Percentiles rank a stretch among this genome's conserved stretches.
phyloP scores from a whole-genome alignment of 2,888 invertebrate genomes.

The Metellina segmentata region DNA sequence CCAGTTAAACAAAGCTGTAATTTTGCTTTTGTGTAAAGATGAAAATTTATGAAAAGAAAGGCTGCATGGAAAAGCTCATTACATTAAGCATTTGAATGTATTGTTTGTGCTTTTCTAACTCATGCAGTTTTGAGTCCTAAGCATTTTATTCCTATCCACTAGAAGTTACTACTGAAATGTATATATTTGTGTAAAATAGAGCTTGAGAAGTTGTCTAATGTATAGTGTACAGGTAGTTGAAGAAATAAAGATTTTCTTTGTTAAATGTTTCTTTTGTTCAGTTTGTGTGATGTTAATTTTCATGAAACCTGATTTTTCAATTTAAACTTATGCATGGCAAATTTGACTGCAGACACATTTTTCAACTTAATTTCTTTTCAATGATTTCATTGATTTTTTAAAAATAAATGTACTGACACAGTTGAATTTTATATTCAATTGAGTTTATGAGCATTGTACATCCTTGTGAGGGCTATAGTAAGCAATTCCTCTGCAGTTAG shows the following conservation, averaged over 20 bases:
- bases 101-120: not conserved
- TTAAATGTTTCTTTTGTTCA: not conserved
- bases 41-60: not conserved
- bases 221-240: slow-evolving; percentile 64
- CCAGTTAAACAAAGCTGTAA: not conserved
- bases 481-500: too few relatives aligned
- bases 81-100: not conserved
- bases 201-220: slow-evolving; percentile 56
- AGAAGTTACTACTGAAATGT: slow-evolving; percentile 11
- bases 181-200: slow-evolving; percentile 52
- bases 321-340: too few relatives aligned
- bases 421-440: too few relatives aligned
- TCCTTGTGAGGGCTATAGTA: too few relatives aligned
- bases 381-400: too few relatives aligned
- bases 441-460: too few relatives aligned
- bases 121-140: not conserved
- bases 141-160: not conserved
- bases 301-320: too few relatives aligned
- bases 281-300: not conserved
- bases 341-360: too few relatives aligned
- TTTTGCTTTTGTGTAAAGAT: not conserved
- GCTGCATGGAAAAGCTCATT: too few relatives aligned
- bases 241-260: slow-evolving; percentile 52
- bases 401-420: too few relatives aligned
- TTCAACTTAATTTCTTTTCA: too few relatives aligned